Conservation (phyloP, 2,888 invertebrate genomes). For the Neoaliturus tenellus region DNA sequence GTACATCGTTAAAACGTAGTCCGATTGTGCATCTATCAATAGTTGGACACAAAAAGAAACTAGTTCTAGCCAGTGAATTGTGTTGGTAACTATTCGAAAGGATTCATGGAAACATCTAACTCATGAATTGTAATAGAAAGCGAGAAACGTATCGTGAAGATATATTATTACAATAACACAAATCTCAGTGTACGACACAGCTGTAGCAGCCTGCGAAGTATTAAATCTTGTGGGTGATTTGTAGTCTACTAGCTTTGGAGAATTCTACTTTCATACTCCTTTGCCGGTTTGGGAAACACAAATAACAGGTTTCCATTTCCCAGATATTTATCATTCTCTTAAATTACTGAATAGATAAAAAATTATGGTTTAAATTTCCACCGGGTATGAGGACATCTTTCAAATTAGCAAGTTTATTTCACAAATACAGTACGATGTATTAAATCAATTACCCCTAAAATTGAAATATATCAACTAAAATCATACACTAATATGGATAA, state of each 20-base stretch:
- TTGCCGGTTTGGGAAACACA: constrained; percentile 9
- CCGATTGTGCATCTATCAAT: too few species aligned
- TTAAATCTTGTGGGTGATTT: constrained; percentile 20
- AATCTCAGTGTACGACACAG: constrained; percentile 23
- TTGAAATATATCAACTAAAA: too few species aligned
- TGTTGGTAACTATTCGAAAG: too few species aligned
- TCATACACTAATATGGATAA: too few species aligned
- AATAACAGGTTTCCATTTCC: background rate
- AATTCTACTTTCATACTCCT: constrained; percentile 16
- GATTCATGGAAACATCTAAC: background rate
- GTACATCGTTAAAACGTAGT: too few species aligned
- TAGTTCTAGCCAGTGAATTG: too few species aligned
- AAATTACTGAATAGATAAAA: background rate
- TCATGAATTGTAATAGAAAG: background rate
- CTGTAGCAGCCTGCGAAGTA: constrained; percentile 19
- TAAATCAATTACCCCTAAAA: too few species aligned
- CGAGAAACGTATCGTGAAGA: constrained; percentile 6
- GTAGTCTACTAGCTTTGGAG: constrained; percentile 30
- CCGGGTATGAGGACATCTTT: too few species aligned
- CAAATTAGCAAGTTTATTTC: too few species aligned
- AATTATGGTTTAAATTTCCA: too few species aligned
- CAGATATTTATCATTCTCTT: background rate
- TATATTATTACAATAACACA: constrained; percentile 33
- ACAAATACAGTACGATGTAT: too few species aligned
- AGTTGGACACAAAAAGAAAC: too few species aligned